phyloP scores from a whole-genome alignment of 2,113 vertebrate species.

The Zingel zingel region DNA sequence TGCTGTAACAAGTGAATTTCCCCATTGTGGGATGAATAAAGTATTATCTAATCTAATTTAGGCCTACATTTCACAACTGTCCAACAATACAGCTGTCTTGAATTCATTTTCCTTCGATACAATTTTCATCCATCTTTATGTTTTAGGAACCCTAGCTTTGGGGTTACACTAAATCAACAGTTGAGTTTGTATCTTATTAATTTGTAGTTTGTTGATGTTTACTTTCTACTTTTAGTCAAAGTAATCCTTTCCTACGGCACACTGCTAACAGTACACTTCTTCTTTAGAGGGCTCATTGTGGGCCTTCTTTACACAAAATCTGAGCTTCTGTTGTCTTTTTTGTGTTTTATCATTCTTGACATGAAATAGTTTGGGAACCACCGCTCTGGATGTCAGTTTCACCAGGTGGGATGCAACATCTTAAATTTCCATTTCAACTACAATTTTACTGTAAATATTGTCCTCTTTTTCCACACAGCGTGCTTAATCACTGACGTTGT shows the following conservation, averaged over 20 bases:
- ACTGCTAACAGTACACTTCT: not conserved
- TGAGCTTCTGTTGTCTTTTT: not conserved
- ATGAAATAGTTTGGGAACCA: not conserved
- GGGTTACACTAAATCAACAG: not conserved
- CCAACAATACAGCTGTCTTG: not conserved
- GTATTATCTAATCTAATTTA: no score
- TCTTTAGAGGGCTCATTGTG: not conserved
- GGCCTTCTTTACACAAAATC: not conserved
- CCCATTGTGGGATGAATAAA: no score
- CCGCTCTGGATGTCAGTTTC: not conserved
- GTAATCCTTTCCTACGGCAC: not conserved
- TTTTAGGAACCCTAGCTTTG: not conserved
- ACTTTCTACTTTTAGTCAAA: not conserved
- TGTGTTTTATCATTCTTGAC: not conserved
- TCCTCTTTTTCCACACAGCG: conserved; percentile 2
- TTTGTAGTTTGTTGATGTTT: conserved; percentile 9
- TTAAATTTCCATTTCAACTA: not conserved
- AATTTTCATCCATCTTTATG: not conserved
- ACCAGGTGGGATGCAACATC: conserved; percentile 9
- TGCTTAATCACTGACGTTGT: conserved; percentile 42
- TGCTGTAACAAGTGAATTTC: no score
- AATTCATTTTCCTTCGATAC: not conserved
- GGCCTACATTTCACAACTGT: not conserved
- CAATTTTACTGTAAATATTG: conserved; percentile 13
- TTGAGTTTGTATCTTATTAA: not conserved